These are phyloP conservation scores for Pycnonotus jocosus DNA, from an alignment of 2,113 vertebrate genomes.

Conservation along the genomic window DNA sequence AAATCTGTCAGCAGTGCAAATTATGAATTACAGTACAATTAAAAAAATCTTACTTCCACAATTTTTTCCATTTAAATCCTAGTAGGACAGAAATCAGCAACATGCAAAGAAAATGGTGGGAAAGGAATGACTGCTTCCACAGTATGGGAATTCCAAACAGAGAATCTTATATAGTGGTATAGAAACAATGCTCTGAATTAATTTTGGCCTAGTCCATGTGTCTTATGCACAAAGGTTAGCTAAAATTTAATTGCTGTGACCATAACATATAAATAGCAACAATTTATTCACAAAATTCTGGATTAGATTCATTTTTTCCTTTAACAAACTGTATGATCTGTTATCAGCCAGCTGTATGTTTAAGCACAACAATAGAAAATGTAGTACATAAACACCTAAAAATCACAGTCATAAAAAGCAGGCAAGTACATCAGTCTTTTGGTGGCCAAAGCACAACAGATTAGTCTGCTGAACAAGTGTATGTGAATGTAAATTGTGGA, in stretches of 20 bases:
- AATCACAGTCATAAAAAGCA: slow-evolving; percentile 36
- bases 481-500: not conserved
- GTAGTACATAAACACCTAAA: slow-evolving; percentile 34
- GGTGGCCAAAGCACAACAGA: not conserved
- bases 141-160: not conserved
- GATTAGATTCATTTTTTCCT: not conserved
- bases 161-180: not conserved
- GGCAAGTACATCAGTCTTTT: slow-evolving; percentile 17
- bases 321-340: not conserved
- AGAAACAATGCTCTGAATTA: not conserved
- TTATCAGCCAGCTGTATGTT: slow-evolving; percentile 6
- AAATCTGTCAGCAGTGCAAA: slow-evolving; percentile 15
- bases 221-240: not conserved
- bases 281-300: slow-evolving; percentile 59
- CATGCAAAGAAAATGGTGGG: not conserved
- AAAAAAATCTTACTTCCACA: not conserved
- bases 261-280: slow-evolving; percentile 63
- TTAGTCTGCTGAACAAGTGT: not conserved
- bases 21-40: not conserved
- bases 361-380: slow-evolving; percentile 11
- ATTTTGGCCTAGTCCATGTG: not conserved
- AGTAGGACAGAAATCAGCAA: not conserved
- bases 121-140: not conserved
- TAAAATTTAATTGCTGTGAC: not conserved
- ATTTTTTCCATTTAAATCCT: not conserved